A percentile compares a stretch with the other conserved stretches of the same genome.
Conservation (phyloP, 1,140 invertebrate genomes). For the Nebria ingens region DNA sequence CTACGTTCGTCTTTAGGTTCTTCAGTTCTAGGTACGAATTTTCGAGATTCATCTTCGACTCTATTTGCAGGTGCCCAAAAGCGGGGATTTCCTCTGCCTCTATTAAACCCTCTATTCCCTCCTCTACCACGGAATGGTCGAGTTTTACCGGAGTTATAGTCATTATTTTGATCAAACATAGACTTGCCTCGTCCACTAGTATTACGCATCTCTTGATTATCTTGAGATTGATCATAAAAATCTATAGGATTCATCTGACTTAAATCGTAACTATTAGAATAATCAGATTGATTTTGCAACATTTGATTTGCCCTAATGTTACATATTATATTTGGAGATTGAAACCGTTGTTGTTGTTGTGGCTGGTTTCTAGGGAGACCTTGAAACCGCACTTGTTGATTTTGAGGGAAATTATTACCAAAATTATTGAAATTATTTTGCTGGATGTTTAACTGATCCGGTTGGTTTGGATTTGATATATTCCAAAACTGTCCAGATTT, state of each 20-base stretch:
- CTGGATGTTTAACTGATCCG: not conserved
- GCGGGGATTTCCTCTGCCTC: too few relatives aligned
- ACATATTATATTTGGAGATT: not conserved
- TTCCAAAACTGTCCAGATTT: not conserved
- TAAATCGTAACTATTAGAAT: conserved; percentile 9
- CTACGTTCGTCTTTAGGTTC: not conserved
- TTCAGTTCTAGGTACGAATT: not conserved
- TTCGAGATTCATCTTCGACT: too few relatives aligned
- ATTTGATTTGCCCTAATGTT: not conserved
- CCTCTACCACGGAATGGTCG: not conserved
- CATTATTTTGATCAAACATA: not conserved
- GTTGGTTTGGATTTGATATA: not conserved
- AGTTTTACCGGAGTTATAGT: not conserved
- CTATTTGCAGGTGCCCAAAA: too few relatives aligned
- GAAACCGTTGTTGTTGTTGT: not conserved
- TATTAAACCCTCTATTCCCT: not conserved
- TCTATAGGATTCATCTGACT: conserved; percentile 11
- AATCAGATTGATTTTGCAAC: not conserved
- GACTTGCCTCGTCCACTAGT: not conserved
- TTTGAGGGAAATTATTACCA: too few relatives aligned
- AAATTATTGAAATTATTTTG: too few relatives aligned
- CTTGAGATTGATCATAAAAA: not conserved
- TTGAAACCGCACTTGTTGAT: too few relatives aligned
- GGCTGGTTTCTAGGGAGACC: too few relatives aligned
- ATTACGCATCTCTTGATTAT: not conserved